Evolutionary conservation across 2,888 invertebrate species (phyloP).

Genomic region (Tiliacea citrago): DNA sequence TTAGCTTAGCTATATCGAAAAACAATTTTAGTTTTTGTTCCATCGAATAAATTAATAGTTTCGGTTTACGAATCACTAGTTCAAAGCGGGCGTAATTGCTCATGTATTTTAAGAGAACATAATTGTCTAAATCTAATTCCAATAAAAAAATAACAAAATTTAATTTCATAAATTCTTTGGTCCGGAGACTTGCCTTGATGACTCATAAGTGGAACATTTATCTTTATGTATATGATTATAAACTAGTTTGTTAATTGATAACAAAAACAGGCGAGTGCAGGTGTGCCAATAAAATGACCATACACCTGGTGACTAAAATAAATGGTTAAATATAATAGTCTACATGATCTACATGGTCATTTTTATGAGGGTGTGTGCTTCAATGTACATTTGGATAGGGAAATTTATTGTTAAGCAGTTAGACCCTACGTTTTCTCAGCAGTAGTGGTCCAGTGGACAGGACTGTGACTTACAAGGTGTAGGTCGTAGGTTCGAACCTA

Average conservation of each 20-base stretch:
- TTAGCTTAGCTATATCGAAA: neutral
- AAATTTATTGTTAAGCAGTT: no score
- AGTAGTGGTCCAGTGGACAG: neutral
- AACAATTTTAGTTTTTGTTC: conserved; percentile 5
- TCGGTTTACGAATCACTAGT: conserved; percentile 1
- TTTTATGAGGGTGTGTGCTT: conserved; percentile 18
- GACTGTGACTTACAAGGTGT: neutral
- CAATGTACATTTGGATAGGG: neutral
- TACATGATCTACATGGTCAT: conserved; percentile 1
- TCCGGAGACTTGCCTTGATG: conserved; percentile 45
- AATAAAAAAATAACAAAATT: conserved; percentile 33
- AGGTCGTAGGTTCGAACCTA: no score
- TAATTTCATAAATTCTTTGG: conserved; percentile 32
- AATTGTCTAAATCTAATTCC: conserved; percentile 16
- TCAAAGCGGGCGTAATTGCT: conserved; percentile 25
- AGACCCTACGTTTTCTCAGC: no score
- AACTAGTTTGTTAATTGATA: conserved; percentile 64
- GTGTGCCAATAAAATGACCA: conserved; percentile 48
- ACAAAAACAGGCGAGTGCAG: conserved; percentile 56
- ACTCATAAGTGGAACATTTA: conserved; percentile 56
- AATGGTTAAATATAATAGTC: conserved; percentile 22
- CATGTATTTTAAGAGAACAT: conserved; percentile 36
- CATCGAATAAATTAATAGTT: conserved; percentile 9
- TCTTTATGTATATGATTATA: conserved; percentile 48
- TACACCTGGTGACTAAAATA: conserved; percentile 53